A percentile compares a stretch with the other conserved stretches of the same genome.
Evolutionary conservation across 2,113 vertebrate species (phyloP).

Genomic region (Apteryx mantelli): DNA sequence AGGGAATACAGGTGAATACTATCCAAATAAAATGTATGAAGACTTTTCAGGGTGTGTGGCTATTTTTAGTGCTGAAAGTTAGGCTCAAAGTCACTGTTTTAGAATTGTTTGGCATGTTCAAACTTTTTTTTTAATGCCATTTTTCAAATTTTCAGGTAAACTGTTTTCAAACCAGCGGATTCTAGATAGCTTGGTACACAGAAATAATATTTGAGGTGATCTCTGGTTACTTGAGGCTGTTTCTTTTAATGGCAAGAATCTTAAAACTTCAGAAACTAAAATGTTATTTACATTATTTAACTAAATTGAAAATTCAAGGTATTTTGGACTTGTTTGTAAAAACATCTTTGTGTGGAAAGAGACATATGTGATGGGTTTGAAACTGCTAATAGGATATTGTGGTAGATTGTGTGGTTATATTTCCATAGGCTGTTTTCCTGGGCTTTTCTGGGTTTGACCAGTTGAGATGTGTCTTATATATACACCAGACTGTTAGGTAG

Average conservation of each 20-base stretch:
- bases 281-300: not conserved
- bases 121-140: not conserved
- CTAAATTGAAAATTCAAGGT: not conserved
- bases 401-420: not conserved
- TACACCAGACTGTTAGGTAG: not conserved
- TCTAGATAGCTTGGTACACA: not conserved
- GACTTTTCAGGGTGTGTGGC: not conserved
- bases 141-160: not conserved
- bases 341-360: not conserved
- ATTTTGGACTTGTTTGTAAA: not conserved
- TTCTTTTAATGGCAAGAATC: not conserved
- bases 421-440: not conserved
- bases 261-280: not conserved
- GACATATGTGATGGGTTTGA: not conserved
- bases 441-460: not conserved
- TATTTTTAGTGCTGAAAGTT: not conserved
- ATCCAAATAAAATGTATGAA: not conserved
- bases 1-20: constrained; percentile 2
- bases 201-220: not conserved
- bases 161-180: not conserved
- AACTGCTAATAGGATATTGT: not conserved
- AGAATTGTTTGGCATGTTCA: not conserved
- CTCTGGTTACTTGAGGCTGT: not conserved
- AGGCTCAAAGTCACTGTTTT: not conserved
- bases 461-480: not conserved